Base-by-base conservation (phyloP, 2,888 invertebrate species). In the Operophtera brumata region DNA sequence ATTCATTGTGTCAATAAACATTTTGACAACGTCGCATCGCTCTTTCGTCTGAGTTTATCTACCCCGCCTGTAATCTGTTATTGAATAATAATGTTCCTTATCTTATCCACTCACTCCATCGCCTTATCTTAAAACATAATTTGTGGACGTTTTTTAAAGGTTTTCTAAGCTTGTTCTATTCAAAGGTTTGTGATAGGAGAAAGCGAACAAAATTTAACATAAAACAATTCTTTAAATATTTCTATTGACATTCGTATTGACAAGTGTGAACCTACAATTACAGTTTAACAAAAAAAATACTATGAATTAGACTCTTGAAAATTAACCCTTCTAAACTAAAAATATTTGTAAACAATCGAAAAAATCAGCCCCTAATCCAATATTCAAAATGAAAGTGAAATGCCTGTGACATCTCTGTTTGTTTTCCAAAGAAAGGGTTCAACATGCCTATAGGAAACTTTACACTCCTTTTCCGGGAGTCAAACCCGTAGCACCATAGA, bases 351-450 rank as follows among this genome's bases (percentile, higher is more conserved):
- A 32, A 25, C 20, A 34, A 12, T n/a, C 13, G 1, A 42, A 42
- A 42, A 28, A 7, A 1, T 39, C 20, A 41, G 13, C 30, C 49
- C 30, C n/a, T 25, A 20, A 20, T 12, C 10, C 37, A 34, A 39
- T 32, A 46, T 49, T 32, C 40, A 36, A 41, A 66, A 53, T 50
- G 69, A 80, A 71, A 79, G 74, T 76, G 70, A 79, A 75, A 76
- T 57, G 65, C 57, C 59, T 66, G 61, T 67, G 68, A 67, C 65
- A 65, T 74, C 63, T 59, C 69, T 83, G 70, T 86, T 86, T 82
- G 73, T 75, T 75, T 84, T 81, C 68, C 70, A 69, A 66, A 64
- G 62, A 84, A 86, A 78, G 78, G 87, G 78, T 82, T 44, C 14
- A 1, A 39, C 37, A 37, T 37, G 13, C 41, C 26, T 41, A 12